Evolutionary conservation across 2,113 vertebrate genomes (phyloP).

Genomic region (Mesitornis unicolor): DNA sequence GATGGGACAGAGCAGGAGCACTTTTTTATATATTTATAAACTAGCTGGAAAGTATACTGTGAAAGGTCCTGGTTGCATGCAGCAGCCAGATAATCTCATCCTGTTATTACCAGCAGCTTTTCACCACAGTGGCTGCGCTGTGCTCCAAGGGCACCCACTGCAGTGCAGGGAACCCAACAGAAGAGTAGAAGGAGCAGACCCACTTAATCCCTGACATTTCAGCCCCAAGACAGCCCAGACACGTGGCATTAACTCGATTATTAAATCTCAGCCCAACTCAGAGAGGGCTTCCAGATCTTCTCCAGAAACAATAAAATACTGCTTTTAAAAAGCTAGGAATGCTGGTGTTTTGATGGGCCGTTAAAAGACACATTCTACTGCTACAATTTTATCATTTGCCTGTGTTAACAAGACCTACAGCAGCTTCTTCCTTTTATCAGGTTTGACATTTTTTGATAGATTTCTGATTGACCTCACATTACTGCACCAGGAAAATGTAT

Average conservation of each 20-base stretch:
- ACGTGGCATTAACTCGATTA: neutral
- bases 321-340: neutral
- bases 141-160: neutral
- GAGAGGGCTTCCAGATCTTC: neutral
- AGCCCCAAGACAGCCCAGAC: neutral
- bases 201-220: neutral
- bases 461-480: neutral
- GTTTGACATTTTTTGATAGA: neutral
- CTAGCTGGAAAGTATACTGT: neutral
- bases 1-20: neutral
- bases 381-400: neutral
- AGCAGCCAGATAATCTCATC: neutral
- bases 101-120: neutral
- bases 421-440: neutral
- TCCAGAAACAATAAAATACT: neutral
- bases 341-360: neutral
- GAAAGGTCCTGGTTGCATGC: neutral
- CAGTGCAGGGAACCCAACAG: neutral
- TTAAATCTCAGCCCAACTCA: neutral
- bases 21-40: neutral
- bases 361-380: neutral
- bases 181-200: neutral
- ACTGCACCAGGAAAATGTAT: neutral
- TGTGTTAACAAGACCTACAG: neutral
- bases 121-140: rapidly evolving